Base-by-base conservation (phyloP, 2,888 invertebrate species). In the Himalopsyche anomala region DNA sequence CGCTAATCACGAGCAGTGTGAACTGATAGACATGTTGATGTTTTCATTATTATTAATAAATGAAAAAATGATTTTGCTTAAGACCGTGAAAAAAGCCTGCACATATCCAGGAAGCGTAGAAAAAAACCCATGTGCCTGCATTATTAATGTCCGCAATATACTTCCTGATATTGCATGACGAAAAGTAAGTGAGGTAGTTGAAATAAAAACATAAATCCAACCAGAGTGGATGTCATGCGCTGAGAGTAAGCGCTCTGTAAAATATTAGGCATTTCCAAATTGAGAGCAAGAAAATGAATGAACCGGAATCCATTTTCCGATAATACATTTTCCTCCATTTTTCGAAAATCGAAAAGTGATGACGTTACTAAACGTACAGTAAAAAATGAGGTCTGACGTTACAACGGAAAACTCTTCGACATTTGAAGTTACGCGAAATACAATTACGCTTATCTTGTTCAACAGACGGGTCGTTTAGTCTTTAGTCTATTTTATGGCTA, bases 141-240 rank as follows among this genome's bases (percentile, higher is more conserved):
- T 74, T 36, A 74, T 74, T 74, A 74, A 74, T 74, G 36, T n/a
- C 42, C 38, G 56, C 81, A 84, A 84, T 84, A 86, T 84, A 86
- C 80, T 83, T 40, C 69, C 56, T 80, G 86, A 45, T 84, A 42
- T 84, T 12, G 84, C 86, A 86, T 84, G 86, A 86, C 55, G 79
- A 36, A 86, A 84, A 56, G 55, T 54, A 84, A 51, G 82, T 74
- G 62, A 81, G 82, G 54, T 62, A 56, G 55, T 55, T 42, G 36
- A 80, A 87, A 87, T 84, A 87, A 84, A 87, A 85, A 82, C 87
- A 87, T 87, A 85, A 86, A 86, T 86, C 86, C 82, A 45, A 83
- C 74, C 42, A 36, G 83, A 84, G 82, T 81, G 82, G 83, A 84
- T 85, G 84, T 86, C 87, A 84, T 82, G 69, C n/a, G 84, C 42